phyloP scores from a whole-genome alignment of 2,888 invertebrate genomes.

The Geotrupes spiniger region DNA sequence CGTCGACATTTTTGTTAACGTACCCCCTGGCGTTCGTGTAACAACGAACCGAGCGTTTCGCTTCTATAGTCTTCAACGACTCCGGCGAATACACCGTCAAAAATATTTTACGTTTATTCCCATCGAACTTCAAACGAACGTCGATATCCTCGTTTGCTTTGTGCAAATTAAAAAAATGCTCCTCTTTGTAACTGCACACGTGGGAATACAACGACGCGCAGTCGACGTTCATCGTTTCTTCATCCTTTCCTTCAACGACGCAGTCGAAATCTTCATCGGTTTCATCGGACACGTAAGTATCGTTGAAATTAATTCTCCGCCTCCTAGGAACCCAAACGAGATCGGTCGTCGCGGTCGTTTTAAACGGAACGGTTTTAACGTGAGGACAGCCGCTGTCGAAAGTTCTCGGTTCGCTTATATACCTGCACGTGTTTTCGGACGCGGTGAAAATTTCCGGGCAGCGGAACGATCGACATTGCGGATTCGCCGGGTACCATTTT shows the following conservation, averaged over 20 bases:
- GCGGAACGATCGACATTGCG: slow-evolving; percentile 28
- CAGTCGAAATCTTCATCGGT: slow-evolving; percentile 26
- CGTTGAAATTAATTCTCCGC: slow-evolving; percentile 28
- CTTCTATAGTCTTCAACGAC: slow-evolving; percentile 45
- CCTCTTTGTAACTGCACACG: slow-evolving; percentile 21
- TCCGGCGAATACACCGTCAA: slow-evolving; percentile 58
- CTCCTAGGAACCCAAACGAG: slow-evolving; percentile 36
- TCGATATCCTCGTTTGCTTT: background rate
- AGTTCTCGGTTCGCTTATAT: slow-evolving; percentile 35
- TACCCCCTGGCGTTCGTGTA: slow-evolving; percentile 59
- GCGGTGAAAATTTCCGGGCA: slow-evolving; percentile 33
- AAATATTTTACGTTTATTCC: slow-evolving; percentile 24
- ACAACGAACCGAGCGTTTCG: slow-evolving; percentile 55
- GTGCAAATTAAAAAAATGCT: slow-evolving; percentile 4
- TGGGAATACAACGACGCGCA: slow-evolving; percentile 21
- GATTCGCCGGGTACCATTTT: slow-evolving; percentile 36
- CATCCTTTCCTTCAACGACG: slow-evolving; percentile 19
- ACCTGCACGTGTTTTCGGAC: slow-evolving; percentile 37
- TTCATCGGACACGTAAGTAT: slow-evolving; percentile 30
- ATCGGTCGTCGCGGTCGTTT: slow-evolving; percentile 20
- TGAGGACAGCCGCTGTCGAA: slow-evolving; percentile 34
- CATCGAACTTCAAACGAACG: slow-evolving; percentile 24
- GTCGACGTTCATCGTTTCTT: background rate
- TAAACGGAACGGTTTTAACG: too few relatives aligned
- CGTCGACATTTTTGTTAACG: slow-evolving; percentile 51